phyloP scores from a whole-genome alignment of 1,140 invertebrate species.

The Zaprionus nigranus region DNA sequence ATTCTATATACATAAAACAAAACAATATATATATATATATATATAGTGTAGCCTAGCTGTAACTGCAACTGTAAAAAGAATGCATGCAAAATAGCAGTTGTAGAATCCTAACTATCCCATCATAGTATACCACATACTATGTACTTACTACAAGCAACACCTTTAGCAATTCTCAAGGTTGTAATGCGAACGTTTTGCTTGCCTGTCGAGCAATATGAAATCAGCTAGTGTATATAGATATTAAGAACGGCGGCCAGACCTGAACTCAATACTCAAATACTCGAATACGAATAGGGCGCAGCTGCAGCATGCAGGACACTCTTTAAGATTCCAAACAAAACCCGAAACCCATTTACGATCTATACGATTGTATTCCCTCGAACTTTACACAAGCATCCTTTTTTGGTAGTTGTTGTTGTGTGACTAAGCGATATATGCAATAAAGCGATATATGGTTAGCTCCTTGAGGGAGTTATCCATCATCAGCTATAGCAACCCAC shows the following conservation, averaged over 20 bases:
- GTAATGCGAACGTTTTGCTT: constrained; percentile 57
- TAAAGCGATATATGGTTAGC: background rate
- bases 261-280: constrained; percentile 34
- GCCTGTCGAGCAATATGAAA: constrained; percentile 30
- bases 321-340: constrained; percentile 1
- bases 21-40: constrained; percentile 3
- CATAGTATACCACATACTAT: constrained; percentile 12
- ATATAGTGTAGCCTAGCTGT: constrained; percentile 53
- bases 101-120: constrained; percentile 32
- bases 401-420: constrained; percentile 6
- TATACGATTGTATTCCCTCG: constrained; percentile 2
- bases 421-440: constrained; percentile 3
- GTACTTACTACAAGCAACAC: constrained; percentile 31
- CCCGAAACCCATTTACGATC: background rate
- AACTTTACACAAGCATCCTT: constrained; percentile 3
- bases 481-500: constrained; percentile 59
- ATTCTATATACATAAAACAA: constrained; percentile 21
- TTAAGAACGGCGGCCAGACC: constrained; percentile 26
- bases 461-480: background rate
- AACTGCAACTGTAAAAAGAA: constrained; percentile 10
- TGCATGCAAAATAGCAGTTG: constrained; percentile 34
- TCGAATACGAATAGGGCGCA: constrained; percentile 7
- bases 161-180: constrained; percentile 84
- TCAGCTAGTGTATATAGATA: constrained; percentile 40
- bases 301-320: constrained; percentile 13